Percentiles rank a stretch among this genome's conserved stretches.
phyloP scores from a whole-genome alignment of 2,888 invertebrate genomes.

The Leptura quadrifasciata region DNA sequence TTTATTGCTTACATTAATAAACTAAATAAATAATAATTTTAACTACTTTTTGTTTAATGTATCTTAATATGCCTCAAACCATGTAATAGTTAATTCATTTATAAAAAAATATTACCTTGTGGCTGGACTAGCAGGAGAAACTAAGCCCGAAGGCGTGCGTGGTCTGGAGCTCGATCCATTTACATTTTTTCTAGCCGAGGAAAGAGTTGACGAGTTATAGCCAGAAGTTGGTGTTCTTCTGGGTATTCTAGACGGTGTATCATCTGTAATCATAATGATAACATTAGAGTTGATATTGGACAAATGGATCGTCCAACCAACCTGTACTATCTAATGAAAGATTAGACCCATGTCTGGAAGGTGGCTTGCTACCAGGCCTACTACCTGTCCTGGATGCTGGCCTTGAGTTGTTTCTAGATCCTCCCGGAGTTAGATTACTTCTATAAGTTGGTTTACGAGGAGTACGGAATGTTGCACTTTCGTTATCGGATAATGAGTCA shows the following conservation, averaged over 20 bases:
- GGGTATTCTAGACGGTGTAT: slow-evolving; percentile 89
- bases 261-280: slow-evolving; percentile 74
- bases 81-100: neutral
- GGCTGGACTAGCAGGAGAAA: slow-evolving; percentile 83
- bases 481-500: slow-evolving; percentile 92
- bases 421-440: slow-evolving; percentile 85
- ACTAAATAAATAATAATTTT: neutral
- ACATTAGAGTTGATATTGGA: neutral
- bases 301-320: slow-evolving; percentile 66
- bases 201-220: slow-evolving; percentile 74
- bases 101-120: slow-evolving; percentile 78
- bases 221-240: slow-evolving; percentile 81
- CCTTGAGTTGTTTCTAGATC: slow-evolving; percentile 83
- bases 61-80: slow-evolving; percentile 15
- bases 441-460: slow-evolving; percentile 82
- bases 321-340: slow-evolving; percentile 93
- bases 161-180: slow-evolving; percentile 78
- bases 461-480: slow-evolving; percentile 82
- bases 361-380: slow-evolving; percentile 92
- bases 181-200: slow-evolving; percentile 74
- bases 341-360: slow-evolving; percentile 94
- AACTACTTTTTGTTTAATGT: neutral
- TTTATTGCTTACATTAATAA: slow-evolving; percentile 13
- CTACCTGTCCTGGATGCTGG: slow-evolving; percentile 91
- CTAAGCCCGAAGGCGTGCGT: slow-evolving; percentile 86